phyloP scores from a whole-genome alignment of 2,113 vertebrate species.

The Ceyx melanurus region DNA sequence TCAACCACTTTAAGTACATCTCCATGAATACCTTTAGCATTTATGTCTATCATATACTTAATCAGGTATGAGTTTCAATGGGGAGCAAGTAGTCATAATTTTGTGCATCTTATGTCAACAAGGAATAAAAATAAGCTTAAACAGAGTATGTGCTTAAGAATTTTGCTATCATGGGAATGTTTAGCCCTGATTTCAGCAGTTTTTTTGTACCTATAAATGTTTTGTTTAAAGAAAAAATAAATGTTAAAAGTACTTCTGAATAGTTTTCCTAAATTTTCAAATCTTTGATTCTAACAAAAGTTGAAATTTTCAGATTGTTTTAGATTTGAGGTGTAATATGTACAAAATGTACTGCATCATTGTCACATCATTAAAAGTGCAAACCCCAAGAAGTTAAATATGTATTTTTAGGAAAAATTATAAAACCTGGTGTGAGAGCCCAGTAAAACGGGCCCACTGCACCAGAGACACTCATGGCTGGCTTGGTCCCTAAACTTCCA shows the following conservation, averaged over 20 bases:
- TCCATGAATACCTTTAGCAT: neutral
- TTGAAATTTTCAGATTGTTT: neutral
- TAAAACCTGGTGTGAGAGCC: neutral
- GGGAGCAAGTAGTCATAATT: neutral
- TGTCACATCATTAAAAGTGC: neutral
- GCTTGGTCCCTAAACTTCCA: no score
- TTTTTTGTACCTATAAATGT: neutral
- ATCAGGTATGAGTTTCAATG: neutral
- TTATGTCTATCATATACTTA: neutral
- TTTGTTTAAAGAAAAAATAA: neutral
- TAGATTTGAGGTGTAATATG: neutral
- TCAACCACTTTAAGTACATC: neutral
- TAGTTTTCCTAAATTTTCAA: neutral
- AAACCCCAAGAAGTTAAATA: neutral
- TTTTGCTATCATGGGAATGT: neutral
- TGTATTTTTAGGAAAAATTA: neutral
- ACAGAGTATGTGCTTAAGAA: neutral
- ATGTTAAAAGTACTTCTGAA: neutral
- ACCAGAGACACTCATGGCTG: neutral
- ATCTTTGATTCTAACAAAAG: neutral
- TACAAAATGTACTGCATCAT: neutral
- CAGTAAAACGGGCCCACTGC: neutral
- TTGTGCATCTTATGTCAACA: neutral
- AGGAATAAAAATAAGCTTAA: neutral
- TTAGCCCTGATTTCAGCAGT: neutral